Percentiles rank a stretch among this genome's conserved stretches.
Evolutionary conservation across 2,113 vertebrate species (phyloP).

Genomic region (Tupaia chinensis): DNA sequence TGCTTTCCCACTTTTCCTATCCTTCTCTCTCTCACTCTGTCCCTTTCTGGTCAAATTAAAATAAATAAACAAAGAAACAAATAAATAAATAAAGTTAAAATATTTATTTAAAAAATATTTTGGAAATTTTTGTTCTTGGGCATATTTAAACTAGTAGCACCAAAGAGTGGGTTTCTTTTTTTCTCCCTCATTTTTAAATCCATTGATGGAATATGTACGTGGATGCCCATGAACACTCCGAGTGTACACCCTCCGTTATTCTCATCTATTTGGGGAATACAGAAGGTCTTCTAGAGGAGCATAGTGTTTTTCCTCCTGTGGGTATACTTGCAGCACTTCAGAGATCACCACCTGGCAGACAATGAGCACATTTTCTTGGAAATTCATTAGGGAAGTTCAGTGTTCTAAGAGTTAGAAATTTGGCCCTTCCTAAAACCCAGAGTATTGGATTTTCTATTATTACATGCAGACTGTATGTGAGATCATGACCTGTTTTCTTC

Average conservation of each 20-base stretch:
- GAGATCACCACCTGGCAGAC: constrained; percentile 42
- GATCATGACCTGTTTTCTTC: neutral
- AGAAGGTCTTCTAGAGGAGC: neutral
- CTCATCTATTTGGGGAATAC: neutral
- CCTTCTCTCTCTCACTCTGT: too few species aligned
- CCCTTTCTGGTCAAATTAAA: too few species aligned
- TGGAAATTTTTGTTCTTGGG: neutral
- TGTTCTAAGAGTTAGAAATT: constrained; percentile 57
- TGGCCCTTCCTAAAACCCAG: constrained; percentile 40
- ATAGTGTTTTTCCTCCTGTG: constrained; percentile 32
- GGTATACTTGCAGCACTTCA: constrained; percentile 6
- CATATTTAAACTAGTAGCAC: constrained; percentile 18
- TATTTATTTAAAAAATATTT: neutral
- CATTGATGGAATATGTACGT: neutral
- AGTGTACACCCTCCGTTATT: neutral
- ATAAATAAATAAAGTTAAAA: too few species aligned
- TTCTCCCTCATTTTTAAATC: neutral
- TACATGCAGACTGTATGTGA: neutral
- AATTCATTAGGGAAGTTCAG: constrained; percentile 62
- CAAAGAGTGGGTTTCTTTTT: neutral
- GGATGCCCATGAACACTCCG: neutral
- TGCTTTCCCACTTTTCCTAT: too few species aligned
- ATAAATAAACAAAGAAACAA: too few species aligned
- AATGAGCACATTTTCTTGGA: constrained; percentile 65
- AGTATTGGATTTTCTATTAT: constrained; percentile 53